phyloP scores from a whole-genome alignment of 1,140 invertebrate species.

The Mizuhopecten yessoensis region DNA sequence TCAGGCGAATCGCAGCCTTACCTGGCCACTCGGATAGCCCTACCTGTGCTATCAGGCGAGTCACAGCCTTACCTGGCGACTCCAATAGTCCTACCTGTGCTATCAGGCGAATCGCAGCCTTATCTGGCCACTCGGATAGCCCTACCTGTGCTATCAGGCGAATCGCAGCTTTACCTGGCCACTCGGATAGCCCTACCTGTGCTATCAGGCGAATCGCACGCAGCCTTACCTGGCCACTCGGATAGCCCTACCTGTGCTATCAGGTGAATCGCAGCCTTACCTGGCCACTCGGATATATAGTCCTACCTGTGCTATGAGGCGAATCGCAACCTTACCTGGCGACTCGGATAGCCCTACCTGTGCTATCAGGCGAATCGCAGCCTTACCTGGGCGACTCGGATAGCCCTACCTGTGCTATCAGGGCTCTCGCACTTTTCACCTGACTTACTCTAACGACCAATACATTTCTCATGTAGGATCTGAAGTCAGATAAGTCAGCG shows the following conservation, averaged over 20 bases:
- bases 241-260: too few relatives aligned
- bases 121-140: too few relatives aligned
- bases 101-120: conserved; percentile 18
- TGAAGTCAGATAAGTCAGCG: not conserved
- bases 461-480: conserved; percentile 30
- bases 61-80: too few relatives aligned
- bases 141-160: too few relatives aligned
- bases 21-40: not conserved
- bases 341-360: not conserved
- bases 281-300: too few relatives aligned
- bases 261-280: too few relatives aligned
- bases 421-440: conserved; percentile 48
- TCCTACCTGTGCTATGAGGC: not conserved
- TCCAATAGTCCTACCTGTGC: too few relatives aligned
- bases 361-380: conserved; percentile 1
- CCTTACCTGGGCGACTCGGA: not conserved
- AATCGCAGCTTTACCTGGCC: too few relatives aligned
- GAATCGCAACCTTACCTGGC: conserved; percentile 31
- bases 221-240: too few relatives aligned
- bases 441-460: conserved; percentile 23
- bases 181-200: too few relatives aligned
- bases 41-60: conserved; percentile 42
- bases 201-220: too few relatives aligned
- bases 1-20: conserved; percentile 41
- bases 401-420: conserved; percentile 27